Base-by-base conservation (phyloP, 2,888 invertebrate species). In the Falcaria lacertinaria region DNA sequence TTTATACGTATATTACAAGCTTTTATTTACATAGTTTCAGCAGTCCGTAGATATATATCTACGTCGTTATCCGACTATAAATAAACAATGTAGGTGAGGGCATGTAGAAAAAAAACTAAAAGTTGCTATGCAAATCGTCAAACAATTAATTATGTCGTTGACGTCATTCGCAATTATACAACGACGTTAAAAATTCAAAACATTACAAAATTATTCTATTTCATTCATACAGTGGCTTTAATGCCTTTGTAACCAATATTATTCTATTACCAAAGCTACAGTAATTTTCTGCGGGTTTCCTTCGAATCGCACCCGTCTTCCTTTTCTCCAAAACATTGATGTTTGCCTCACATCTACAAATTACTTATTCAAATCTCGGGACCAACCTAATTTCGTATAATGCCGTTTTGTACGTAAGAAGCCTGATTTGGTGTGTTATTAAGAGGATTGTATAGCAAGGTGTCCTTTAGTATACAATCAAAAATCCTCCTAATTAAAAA, bases 321-420 rank as follows among this genome's bases (percentile, higher is more conserved):
- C 64, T 47, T 50, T 50, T 47, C 48, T 57, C 48, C 54, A 41
- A 34, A 39, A 57, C 54, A 56, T 58, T 54, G 60, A 66, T 72
- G 64, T 71, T 74, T 72, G 68, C 68, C 64, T 72, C 68, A 68
- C 66, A 74, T 69, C 60, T 65, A 50, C 45, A 61, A 75, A 74
- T 76, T 72, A 72, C 71, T 74, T 73, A 78, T 74, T 75, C 72
- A 73, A 68, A 72, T 64, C 69, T 52, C 54, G 54, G 59, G 52
- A 57, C 64, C 56, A 57, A 63, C 62, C 69, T 71, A 68, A 69
- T 73, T 73, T 60, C 46, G 52, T 48, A 52, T 43, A 48, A 39
- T 45, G 44, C 34, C 46, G 42, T 48, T 48, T 44, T 33, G 22
- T 43, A 42, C 38, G 43, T 39, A 45, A 40, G 35, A 42, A 43